These are phyloP conservation scores for Tadarida brasiliensis DNA, from an alignment of 2,797 vertebrate genomes.

Conservation along the genomic window DNA sequence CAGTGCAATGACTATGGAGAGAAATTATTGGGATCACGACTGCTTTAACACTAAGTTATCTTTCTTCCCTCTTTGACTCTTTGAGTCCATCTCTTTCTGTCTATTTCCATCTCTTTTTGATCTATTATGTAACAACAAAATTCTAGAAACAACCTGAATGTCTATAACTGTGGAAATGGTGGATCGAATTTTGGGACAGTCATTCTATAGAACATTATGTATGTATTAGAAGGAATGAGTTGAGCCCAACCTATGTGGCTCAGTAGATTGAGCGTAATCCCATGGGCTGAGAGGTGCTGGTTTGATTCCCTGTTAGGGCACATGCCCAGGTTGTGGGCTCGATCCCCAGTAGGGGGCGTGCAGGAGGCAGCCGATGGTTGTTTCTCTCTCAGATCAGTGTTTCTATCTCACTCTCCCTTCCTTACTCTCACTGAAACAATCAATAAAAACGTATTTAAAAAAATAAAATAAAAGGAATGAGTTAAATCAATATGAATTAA, in stretches of 20 bases:
- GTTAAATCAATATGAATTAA: background rate
- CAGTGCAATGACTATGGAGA: background rate
- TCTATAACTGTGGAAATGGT: background rate
- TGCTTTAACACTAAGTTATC: background rate
- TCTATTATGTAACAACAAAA: background rate
- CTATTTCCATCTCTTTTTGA: background rate
- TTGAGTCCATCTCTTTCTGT: background rate
- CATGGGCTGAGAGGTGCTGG: no score
- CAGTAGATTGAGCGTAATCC: no score
- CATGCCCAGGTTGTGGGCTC: no score
- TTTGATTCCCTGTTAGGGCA: no score
- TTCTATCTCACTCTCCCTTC: no score
- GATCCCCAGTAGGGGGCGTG: no score
- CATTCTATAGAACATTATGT: background rate
- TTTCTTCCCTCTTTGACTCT: constrained; percentile 10
- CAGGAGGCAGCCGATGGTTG: no score
- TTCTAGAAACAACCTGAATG: background rate
- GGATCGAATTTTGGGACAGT: background rate
- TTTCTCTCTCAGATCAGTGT: no score
- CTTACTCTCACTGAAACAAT: no score
- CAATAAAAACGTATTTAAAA: no score
- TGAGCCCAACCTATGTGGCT: no score
- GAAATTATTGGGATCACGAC: background rate
- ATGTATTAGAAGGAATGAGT: background rate
- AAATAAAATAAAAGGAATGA: background rate